Base-by-base conservation (phyloP, 2,888 invertebrate species). In the Trichogramma dendrolimi region DNA sequence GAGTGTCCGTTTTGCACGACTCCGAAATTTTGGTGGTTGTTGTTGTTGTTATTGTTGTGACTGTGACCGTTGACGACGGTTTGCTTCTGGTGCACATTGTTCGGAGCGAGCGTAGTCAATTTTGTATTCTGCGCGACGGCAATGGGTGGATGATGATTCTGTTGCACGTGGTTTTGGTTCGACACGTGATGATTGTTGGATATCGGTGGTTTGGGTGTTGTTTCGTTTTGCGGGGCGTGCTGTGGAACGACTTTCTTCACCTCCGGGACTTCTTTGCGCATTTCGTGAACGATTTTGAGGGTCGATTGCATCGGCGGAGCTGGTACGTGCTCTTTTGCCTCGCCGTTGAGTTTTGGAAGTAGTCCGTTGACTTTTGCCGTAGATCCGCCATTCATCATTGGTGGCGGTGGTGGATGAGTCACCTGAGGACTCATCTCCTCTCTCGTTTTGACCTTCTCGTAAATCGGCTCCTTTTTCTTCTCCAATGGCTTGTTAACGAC, bases 371-470 rank as follows among this genome's bases (percentile, higher is more conserved):
- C 27, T 27, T 27, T 27, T 27, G 27, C 27, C 27, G 27, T 27
- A 27, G 27, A 27, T 27, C 27, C 27, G 27, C 27, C 27, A 27
- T 27, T 27, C 27, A 27, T 27, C 27, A 27, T 27, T 3, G 27
- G 27, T 27, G 27, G 27, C 27, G 71, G 46, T 10, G 74, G 71
- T 2, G 78, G 76, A 67, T 71, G 73, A 40, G 65, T 67, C 0
- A 27, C 2, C 27, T 27, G 27, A 27, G 72, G 70, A 38, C 71
- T 72, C 52, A 70, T 79, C 44, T 86, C 86, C 50, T 86, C 87
- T 5, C 90, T 81, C 1, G 91, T 91, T 67, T 91, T 83, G 5
- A 93, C 90, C 0, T 92, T 87, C 75, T 94, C 93, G 76, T 94
- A 94, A 68, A 94, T 94, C 0, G 92, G 93, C 78, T 91, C 89